Evolutionary conservation across 2,888 invertebrate species (phyloP), one percentile per base, ranked within the genome.

Genomic region (Temnothorax rugatulus): DNA sequence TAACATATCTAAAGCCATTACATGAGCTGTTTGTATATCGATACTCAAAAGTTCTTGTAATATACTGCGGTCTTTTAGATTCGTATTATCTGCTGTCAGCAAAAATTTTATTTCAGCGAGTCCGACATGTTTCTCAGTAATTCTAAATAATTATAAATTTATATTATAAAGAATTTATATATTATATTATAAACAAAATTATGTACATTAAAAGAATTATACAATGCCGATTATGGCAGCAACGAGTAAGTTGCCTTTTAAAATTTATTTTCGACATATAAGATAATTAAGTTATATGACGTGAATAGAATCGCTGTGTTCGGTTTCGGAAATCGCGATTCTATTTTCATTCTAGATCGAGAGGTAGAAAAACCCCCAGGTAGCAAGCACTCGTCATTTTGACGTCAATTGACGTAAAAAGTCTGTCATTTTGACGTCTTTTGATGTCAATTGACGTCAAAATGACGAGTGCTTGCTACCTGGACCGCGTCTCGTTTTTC

Each of bases 1-100:
- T 66, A 97, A 90, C 96, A 97, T 96, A 93, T 97, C 97, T 88
- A 96, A 95, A 0, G 96, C 96, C 96, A 97, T 97, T 88, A 96
- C 95, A 44, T 96, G 92, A 0, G 97, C 97, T 15, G 96, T 95
- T 90, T 95, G 95, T 83, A 96, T 95, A 91, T 97, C 96, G 25
- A 96, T 95, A 8, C 95, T 95, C 18, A 97, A 93, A 25, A 97
- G 92, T 90, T 96, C 96, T 93, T 97, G 96, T 84, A 97, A 94
- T 29, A 97, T 95, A 92, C 97, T 97, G 84, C 90, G 87, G 18
- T 95, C 92, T 0, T 95, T 95, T 21, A 95, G 95, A 88, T 95
- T 95, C 25, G 50, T 41, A 4, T 95, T 95, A 25, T 95, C 94
- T 18, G 95, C 91, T 11, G 94, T 94, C 8, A 90, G 86, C 66